These are phyloP conservation scores for Leptinotarsa defecta DNA, from an alignment of 1,140 invertebrate species.

Conservation along the genomic window DNA sequence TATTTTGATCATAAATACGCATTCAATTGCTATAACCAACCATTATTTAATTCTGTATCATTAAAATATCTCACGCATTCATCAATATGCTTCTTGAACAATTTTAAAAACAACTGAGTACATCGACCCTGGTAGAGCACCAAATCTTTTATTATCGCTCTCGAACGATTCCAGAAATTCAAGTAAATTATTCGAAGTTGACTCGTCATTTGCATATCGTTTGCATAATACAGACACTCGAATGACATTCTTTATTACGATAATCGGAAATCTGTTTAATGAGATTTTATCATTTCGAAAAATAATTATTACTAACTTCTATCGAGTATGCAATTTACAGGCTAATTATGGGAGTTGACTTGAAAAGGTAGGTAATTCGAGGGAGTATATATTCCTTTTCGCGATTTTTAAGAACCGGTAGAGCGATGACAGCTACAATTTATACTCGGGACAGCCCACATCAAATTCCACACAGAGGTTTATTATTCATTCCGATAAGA, in stretches of 20 bases:
- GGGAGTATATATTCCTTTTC: not conserved
- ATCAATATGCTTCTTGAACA: not conserved
- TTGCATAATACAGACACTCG: conserved; percentile 15
- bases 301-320: conserved; percentile 6
- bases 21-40: no score
- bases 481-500: conserved; percentile 15
- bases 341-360: conserved; percentile 9
- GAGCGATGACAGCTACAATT: not conserved
- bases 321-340: conserved; percentile 16
- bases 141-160: conserved; percentile 2
- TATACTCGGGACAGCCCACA: not conserved
- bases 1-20: no score
- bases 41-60: no score
- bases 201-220: conserved; percentile 18
- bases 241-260: conserved; percentile 25
- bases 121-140: not conserved
- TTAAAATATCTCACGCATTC: no score
- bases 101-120: not conserved
- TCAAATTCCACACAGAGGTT: not conserved
- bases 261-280: conserved; percentile 23
- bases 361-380: not conserved
- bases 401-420: conserved; percentile 11
- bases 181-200: not conserved
- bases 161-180: conserved; percentile 3
- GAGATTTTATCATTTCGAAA: conserved; percentile 5